Evolutionary conservation across 2,888 invertebrate species (phyloP).

Genomic region (Lepidochitona cinerea): DNA sequence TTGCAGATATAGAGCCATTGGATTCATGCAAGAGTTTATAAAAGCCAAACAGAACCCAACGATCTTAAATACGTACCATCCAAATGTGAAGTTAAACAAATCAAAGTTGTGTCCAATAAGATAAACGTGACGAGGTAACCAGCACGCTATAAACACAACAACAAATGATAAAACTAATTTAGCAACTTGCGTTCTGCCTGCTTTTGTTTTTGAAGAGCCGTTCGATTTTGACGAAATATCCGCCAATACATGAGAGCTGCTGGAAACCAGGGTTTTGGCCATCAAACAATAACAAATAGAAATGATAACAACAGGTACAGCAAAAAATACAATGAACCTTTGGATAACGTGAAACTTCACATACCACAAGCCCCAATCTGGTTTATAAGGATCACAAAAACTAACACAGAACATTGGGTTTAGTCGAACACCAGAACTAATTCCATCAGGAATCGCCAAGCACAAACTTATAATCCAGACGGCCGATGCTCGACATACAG

Average conservation of each 20-base stretch:
- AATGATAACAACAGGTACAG: conserved; percentile 87
- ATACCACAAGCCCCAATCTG: conserved; percentile 35
- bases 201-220: conserved; percentile 52
- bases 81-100: conserved; percentile 78
- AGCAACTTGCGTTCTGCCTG: conserved; percentile 69
- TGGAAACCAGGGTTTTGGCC: conserved; percentile 82
- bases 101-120: conserved; percentile 85
- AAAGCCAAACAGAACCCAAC: conserved; percentile 86
- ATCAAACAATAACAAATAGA: conserved; percentile 90
- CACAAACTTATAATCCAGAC: conserved; percentile 80
- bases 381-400: background rate
- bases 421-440: conserved; percentile 73
- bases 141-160: conserved; percentile 76
- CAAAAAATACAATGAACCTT: conserved; percentile 84
- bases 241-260: conserved; percentile 58
- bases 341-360: conserved; percentile 35
- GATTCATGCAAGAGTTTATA: conserved; percentile 92
- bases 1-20: conserved; percentile 92
- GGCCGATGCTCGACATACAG: conserved; percentile 75
- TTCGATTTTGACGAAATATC: conserved; percentile 42
- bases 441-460: conserved; percentile 84
- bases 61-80: conserved; percentile 85
- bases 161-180: conserved; percentile 91
- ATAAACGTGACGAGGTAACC: conserved; percentile 71
- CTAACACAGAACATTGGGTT: background rate